Evolutionary conservation across 2,888 invertebrate genomes (phyloP), one percentile per base, ranked within the genome.

Genomic region (Drosophila histrio): DNA sequence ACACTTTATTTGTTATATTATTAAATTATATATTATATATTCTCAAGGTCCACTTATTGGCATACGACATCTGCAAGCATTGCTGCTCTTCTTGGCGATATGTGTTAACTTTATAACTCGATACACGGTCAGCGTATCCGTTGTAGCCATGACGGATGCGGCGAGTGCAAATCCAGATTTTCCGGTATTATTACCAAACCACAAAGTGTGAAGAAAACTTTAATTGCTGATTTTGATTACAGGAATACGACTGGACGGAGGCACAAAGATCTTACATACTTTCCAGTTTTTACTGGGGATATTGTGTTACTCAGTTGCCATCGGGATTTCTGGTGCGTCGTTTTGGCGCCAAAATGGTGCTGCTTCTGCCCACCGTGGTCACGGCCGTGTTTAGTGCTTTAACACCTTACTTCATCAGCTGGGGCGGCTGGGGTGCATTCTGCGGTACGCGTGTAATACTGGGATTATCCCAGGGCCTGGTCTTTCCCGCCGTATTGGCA

Each of bases 241-340:
- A 90, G 90, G 87, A 85, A 62, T 89, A 80, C 53, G 72, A 91
- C 87, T 68, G 92, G 94, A 93, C 92, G 24, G 90, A 93, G 70
- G 86, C 90, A 13, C 92, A 93, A 38, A 93, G 93, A 64, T 91
- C 93, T 0, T 90, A 94, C 59, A 93, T 96, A 22, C 91, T 95
- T 4, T 95, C 95, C 0, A 95, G 96, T 0, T 96, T 96, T 91
- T 96, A 95, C 90, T 95, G 95, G 95, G 96, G 96, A 3, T 96
- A 96, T 87, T 92, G 95, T 2, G 68, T 95, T 3, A 93, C 93
- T 67, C 92, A 93, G 77, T 90, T 95, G 11, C 94, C 94, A 0
- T 94, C 94, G 0, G 95, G 95, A 0, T 93, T 94, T 72, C 89
- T 97, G 52, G 77, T 77, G 9, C 94, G 94, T 66, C 92, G 92